Percentiles rank a stretch among this genome's conserved stretches.
Evolutionary conservation across 2,888 invertebrate genomes (phyloP).

Genomic region (Poecilus cupreus): DNA sequence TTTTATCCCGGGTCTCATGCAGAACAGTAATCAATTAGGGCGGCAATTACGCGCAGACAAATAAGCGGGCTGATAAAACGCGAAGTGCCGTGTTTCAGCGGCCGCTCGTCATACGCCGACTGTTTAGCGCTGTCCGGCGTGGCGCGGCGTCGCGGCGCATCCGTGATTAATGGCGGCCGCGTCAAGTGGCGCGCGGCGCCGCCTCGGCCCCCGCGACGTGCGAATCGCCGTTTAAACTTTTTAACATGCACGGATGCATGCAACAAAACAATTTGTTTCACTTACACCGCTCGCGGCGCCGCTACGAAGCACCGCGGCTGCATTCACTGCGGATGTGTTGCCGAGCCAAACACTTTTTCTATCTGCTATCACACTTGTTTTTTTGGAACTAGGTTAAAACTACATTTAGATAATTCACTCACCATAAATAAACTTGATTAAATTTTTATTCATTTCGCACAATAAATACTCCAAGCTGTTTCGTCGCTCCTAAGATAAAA

Average conservation of each 20-base stretch:
- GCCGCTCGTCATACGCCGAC: constrained; percentile 26
- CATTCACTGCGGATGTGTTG: constrained; percentile 12
- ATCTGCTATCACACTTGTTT: not conserved
- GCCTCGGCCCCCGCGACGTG: constrained; percentile 20
- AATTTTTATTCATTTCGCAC: not conserved
- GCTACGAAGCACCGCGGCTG: not conserved
- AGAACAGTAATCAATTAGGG: constrained; percentile 56
- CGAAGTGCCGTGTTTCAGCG: constrained; percentile 47
- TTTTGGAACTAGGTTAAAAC: constrained; percentile 6
- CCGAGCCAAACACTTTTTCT: constrained; percentile 14
- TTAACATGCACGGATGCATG: constrained; percentile 58
- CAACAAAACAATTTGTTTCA: constrained; percentile 60
- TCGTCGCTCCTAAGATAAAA: not conserved
- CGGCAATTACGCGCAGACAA: constrained; percentile 55
- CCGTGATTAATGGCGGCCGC: constrained; percentile 55
- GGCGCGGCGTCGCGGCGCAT: constrained; percentile 11
- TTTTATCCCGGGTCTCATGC: constrained; percentile 53
- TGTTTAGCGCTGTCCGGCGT: constrained; percentile 40
- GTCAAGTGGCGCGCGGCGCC: constrained; percentile 53
- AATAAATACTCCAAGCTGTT: not conserved
- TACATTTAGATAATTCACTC: constrained; percentile 2
- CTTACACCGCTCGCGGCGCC: constrained; percentile 28
- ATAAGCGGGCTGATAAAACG: constrained; percentile 49
- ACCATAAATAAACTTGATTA: constrained; percentile 8
- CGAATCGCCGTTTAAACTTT: constrained; percentile 58